Evolutionary conservation across 2,113 vertebrate species (phyloP).

Genomic region (Turnix velox): DNA sequence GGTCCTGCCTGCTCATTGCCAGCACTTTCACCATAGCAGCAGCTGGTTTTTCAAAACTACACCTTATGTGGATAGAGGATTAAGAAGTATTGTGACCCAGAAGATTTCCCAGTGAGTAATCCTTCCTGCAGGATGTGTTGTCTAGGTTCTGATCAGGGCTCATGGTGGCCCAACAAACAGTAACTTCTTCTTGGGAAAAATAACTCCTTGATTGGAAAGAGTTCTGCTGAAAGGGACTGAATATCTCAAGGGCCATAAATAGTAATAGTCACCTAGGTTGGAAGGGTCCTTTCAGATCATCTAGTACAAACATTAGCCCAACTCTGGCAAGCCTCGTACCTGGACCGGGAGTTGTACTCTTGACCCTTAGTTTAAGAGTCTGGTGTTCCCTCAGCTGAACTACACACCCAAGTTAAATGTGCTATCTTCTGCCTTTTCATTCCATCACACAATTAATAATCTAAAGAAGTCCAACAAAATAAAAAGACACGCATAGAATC

Average conservation of each 20-base stretch:
- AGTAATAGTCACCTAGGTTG: too few species aligned
- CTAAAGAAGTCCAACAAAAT: background rate
- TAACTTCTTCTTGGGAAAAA: background rate
- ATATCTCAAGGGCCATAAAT: background rate
- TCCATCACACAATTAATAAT: background rate
- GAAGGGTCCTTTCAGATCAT: too few species aligned
- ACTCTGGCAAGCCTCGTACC: too few species aligned
- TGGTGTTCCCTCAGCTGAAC: too few species aligned
- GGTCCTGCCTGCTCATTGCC: background rate
- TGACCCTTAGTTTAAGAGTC: too few species aligned
- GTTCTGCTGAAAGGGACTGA: background rate
- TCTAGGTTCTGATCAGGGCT: background rate
- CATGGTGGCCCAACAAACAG: fast-evolving
- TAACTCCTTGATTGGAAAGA: background rate
- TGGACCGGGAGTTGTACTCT: too few species aligned
- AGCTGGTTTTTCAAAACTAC: background rate
- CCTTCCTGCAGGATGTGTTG: fast-evolving
- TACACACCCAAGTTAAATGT: too few species aligned
- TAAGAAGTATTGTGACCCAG: background rate
- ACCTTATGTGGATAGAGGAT: background rate
- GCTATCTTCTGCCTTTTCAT: too few species aligned
- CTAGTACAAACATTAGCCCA: too few species aligned
- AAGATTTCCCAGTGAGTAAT: background rate
- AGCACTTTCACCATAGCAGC: background rate
- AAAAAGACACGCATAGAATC: too few species aligned